phyloP scores from a whole-genome alignment of 1,140 invertebrate species.

The Drosophila miranda region DNA sequence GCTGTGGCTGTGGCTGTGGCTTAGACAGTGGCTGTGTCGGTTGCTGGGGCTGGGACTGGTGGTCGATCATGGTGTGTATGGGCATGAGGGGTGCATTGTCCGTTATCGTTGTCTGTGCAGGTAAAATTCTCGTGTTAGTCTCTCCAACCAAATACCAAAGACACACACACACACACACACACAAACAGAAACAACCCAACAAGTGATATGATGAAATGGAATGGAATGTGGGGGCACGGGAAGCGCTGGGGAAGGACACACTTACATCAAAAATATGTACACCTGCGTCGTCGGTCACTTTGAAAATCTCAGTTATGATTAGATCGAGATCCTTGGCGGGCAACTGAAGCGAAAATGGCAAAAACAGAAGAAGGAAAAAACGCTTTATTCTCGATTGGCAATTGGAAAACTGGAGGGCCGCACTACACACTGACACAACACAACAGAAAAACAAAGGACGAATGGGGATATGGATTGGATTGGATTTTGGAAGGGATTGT shows the following conservation, averaged over 20 bases:
- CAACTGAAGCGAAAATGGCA: conserved; percentile 50
- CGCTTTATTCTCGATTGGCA: conserved; percentile 47
- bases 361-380: conserved; percentile 30
- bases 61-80: conserved; percentile 53
- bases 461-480: background rate
- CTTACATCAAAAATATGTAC: conserved; percentile 73
- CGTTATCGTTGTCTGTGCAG: conserved; percentile 67
- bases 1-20: conserved; percentile 27
- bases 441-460: background rate
- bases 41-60: conserved; percentile 19
- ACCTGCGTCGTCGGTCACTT: conserved; percentile 46
- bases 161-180: conserved; percentile 44
- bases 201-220: conserved; percentile 26
- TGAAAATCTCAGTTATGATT: conserved; percentile 49
- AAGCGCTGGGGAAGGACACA: conserved; percentile 4
- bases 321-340: conserved; percentile 45
- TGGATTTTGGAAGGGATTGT: background rate
- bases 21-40: conserved; percentile 15
- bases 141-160: conserved; percentile 25
- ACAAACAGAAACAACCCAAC: conserved; percentile 42
- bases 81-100: conserved; percentile 73
- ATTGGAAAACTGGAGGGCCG: conserved; percentile 12
- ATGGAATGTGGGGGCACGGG: no score
- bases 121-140: conserved; percentile 66
- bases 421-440: conserved; percentile 26